Conservation (phyloP, 2,113 vertebrate species). For the Hemichromis elongatus region DNA sequence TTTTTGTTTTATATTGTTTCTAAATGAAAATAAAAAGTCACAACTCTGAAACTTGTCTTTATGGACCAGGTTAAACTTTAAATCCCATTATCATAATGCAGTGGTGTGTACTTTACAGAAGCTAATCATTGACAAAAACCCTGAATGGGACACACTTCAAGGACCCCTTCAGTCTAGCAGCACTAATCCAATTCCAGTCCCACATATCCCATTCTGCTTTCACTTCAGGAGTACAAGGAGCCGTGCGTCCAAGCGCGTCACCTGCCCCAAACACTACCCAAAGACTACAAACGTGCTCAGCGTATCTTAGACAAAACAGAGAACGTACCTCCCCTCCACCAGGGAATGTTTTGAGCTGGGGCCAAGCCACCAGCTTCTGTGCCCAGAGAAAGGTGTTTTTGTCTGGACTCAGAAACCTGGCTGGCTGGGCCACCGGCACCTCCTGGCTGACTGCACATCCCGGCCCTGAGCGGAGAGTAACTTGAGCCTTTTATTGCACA, state of each 20-base stretch:
- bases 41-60: neutral
- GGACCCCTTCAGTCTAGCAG: conserved; percentile 9
- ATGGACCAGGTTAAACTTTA: neutral
- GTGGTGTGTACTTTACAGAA: neutral
- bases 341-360: conserved; percentile 56
- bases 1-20: neutral
- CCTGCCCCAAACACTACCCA: conserved; percentile 61
- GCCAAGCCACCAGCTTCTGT: conserved; percentile 62
- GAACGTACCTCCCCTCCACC: conserved; percentile 56
- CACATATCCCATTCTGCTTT: conserved; percentile 15
- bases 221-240: neutral
- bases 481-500: conserved; percentile 68
- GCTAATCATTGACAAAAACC: conserved; percentile 1
- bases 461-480: conserved; percentile 63
- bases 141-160: conserved; percentile 36
- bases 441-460: conserved; percentile 30
- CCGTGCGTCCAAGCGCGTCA: conserved; percentile 34
- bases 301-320: conserved; percentile 74
- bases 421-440: conserved; percentile 28
- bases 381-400: conserved; percentile 75
- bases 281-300: conserved; percentile 67
- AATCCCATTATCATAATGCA: neutral
- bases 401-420: conserved; percentile 64
- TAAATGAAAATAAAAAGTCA: neutral
- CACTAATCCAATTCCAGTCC: conserved; percentile 43